A percentile compares a stretch with the other conserved stretches of the same genome.
Conservation (phyloP, 2,113 vertebrate species). For the Origma solitaria region DNA sequence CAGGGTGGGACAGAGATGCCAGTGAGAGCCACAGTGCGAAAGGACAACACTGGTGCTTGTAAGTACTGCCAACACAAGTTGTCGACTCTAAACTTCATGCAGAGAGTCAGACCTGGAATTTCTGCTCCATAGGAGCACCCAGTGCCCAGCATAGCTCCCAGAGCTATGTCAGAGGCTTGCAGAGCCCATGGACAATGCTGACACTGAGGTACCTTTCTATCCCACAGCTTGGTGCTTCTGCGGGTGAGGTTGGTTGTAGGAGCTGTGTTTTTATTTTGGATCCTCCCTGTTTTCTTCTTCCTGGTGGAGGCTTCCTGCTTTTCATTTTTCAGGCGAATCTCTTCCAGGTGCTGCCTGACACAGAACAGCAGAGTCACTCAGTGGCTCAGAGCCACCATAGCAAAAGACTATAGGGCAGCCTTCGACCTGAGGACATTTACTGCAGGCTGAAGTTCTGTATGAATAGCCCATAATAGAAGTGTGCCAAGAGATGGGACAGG, state of each 20-base stretch:
- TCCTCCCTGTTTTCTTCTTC: slow-evolving; percentile 45
- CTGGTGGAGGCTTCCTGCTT: slow-evolving; percentile 17
- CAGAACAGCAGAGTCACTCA: background rate
- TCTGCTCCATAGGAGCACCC: background rate
- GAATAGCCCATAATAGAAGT: background rate
- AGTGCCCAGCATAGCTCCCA: background rate
- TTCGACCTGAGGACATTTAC: background rate
- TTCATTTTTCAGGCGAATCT: slow-evolving; percentile 70
- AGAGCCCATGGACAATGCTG: background rate
- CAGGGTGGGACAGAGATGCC: background rate
- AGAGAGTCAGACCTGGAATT: background rate
- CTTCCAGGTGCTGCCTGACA: slow-evolving; percentile 74
- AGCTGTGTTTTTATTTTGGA: background rate
- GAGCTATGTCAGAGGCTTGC: background rate
- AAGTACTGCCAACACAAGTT: background rate
- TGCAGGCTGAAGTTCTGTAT: background rate
- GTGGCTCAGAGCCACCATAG: background rate
- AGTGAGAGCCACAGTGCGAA: background rate
- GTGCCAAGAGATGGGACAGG: background rate
- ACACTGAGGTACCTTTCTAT: slow-evolving; percentile 54
- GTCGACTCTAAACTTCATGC: background rate
- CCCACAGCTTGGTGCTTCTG: background rate
- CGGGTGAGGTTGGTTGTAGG: background rate
- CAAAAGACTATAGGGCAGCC: background rate
- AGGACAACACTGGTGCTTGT: background rate